Conservation (phyloP, 2,888 invertebrate genomes). For the Netelia virgata region DNA sequence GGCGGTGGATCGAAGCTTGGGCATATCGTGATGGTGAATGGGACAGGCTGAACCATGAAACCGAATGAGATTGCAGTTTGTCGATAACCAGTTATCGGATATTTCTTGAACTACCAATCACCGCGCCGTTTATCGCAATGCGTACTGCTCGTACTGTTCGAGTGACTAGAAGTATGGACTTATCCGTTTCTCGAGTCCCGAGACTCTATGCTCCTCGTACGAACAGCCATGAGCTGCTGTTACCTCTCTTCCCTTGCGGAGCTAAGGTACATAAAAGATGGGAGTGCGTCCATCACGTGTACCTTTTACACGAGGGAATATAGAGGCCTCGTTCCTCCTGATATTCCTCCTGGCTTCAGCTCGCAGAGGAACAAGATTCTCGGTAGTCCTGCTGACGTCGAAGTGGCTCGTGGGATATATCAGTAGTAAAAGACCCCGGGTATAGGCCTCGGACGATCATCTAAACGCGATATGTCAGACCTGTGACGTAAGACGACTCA, state of each 20-base stretch:
- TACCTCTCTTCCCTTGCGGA: background rate
- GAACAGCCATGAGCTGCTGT: conserved; percentile 41
- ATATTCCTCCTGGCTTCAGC: conserved; percentile 52
- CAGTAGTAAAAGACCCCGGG: conserved; percentile 55
- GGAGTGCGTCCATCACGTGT: conserved; percentile 49
- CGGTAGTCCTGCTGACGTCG: conserved; percentile 27
- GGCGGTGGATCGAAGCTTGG: conserved; percentile 47
- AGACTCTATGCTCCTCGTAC: conserved; percentile 28
- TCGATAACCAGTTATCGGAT: conserved; percentile 23
- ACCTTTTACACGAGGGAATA: conserved; percentile 36
- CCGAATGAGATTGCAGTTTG: background rate
- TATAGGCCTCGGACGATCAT: conserved; percentile 65
- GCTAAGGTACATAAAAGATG: conserved; percentile 45
- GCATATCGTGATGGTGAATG: background rate
- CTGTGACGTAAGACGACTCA: conserved; percentile 69
- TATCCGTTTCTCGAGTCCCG: conserved; percentile 51
- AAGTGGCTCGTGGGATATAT: conserved; percentile 23
- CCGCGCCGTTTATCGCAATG: conserved; percentile 18
- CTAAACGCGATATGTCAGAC: conserved; percentile 67
- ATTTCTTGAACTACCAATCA: conserved; percentile 28
- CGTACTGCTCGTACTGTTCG: background rate
- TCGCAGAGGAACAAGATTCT: conserved; percentile 41
- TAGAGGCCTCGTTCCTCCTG: conserved; percentile 32
- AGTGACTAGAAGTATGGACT: conserved; percentile 41
- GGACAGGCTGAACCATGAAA: conserved; percentile 4